Evolutionary conservation across 2,888 invertebrate species (phyloP).

Genomic region (Morpho helenor): DNA sequence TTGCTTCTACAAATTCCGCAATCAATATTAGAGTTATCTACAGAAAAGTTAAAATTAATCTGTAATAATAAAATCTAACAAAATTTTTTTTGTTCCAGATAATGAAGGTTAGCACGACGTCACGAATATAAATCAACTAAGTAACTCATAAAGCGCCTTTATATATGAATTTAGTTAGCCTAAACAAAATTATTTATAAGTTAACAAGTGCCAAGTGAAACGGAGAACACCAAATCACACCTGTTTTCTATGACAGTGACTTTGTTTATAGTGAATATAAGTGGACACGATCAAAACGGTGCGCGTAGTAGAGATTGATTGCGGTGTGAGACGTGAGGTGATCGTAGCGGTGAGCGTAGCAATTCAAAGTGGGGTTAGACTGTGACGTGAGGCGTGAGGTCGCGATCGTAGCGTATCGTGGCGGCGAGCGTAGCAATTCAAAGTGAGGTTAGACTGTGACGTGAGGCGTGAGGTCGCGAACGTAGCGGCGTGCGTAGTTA

Average conservation of each 20-base stretch:
- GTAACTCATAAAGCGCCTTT: slow-evolving; percentile 69
- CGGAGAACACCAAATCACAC: slow-evolving; percentile 1
- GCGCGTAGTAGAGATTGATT: slow-evolving; percentile 1
- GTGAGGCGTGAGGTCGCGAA: not conserved
- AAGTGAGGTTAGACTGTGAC: not conserved
- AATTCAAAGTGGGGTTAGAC: not conserved
- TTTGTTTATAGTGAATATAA: not conserved
- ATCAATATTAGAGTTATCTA: too few relatives aligned
- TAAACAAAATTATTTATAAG: slow-evolving; percentile 46
- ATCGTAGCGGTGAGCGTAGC: not conserved
- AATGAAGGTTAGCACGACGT: slow-evolving; percentile 37
- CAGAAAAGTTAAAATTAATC: too few relatives aligned
- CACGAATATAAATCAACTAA: slow-evolving; percentile 43
- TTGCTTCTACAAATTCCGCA: too few relatives aligned
- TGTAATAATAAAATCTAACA: not conserved
- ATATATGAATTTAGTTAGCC: slow-evolving; percentile 50
- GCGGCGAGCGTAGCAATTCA: too few relatives aligned
- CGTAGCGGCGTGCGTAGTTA: too few relatives aligned
- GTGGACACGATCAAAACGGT: not conserved
- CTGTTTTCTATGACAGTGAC: slow-evolving; percentile 6
- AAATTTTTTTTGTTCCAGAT: slow-evolving; percentile 61
- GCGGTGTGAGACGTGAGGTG: not conserved
- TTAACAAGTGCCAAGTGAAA: slow-evolving; percentile 49
- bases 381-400: too few relatives aligned
- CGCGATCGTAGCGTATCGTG: too few relatives aligned